These are phyloP conservation scores for Unio delphinus DNA, from an alignment of 2,888 invertebrate genomes.

Conservation along the genomic window DNA sequence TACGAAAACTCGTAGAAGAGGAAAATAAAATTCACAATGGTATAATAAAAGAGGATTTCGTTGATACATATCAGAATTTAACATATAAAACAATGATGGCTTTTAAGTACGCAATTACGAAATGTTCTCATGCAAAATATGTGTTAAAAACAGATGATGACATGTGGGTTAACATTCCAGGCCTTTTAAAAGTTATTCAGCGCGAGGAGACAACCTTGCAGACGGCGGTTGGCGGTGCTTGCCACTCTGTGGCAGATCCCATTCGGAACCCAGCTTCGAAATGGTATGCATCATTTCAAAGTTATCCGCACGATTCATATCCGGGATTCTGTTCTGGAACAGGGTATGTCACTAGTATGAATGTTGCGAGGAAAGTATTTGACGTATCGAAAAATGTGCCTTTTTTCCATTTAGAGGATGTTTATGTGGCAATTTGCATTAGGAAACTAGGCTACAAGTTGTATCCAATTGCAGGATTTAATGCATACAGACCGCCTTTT, in stretches of 20 bases:
- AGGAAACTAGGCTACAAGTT: slow-evolving; percentile 36
- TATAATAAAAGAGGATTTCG: slow-evolving; percentile 27
- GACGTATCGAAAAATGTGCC: slow-evolving; percentile 48
- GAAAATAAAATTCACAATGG: slow-evolving; percentile 25
- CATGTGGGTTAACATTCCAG: no score
- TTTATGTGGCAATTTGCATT: slow-evolving; percentile 52
- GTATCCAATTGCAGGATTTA: slow-evolving; percentile 36
- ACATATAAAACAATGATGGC: slow-evolving; percentile 35
- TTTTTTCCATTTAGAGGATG: slow-evolving; percentile 60
- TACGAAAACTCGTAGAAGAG: slow-evolving; percentile 6
- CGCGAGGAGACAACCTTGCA: slow-evolving; percentile 18
- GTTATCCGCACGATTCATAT: slow-evolving; percentile 46
- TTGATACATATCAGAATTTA: slow-evolving; percentile 32
- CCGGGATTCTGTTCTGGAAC: slow-evolving; percentile 60
- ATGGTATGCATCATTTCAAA: slow-evolving; percentile 50
- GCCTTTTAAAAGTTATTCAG: no score
- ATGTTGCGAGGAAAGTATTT: slow-evolving; percentile 39
- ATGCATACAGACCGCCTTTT: slow-evolving; percentile 14
- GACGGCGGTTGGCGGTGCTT: slow-evolving; percentile 36
- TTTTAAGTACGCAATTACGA: no score
- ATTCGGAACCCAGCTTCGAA: slow-evolving; percentile 47
- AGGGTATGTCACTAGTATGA: slow-evolving; percentile 50
- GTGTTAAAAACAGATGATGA: no score
- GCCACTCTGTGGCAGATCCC: slow-evolving; percentile 29
- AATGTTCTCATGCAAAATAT: no score